Base-by-base conservation (phyloP, 1,140 invertebrate genomes). In the Brachionus calyciflorus region DNA sequence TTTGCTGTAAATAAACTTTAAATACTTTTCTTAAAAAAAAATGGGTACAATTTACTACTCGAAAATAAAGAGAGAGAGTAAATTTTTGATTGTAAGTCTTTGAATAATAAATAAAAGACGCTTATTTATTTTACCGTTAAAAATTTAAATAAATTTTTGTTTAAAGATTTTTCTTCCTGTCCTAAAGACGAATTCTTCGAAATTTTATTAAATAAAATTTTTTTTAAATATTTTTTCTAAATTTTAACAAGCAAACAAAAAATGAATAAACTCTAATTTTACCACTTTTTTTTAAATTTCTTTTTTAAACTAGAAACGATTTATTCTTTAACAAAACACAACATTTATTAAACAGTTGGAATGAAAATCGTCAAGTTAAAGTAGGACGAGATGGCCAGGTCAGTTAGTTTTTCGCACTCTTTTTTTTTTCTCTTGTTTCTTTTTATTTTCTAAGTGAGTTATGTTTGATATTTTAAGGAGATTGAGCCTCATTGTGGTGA, bases 281-380 rank as follows among this genome's bases (percentile, higher is more conserved):
- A 33, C 10, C 3, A 33, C 41, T 44, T 26, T 44, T 24, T 65
- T 44, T 44, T 65, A 44, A 37, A 44, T 24, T 10, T 65, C 44
- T 26, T 65, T 65, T 65, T 65, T 44, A 78, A 78, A 82, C n/a
- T 79, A 90, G 93, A 81, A 93, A 93, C 81, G 95, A 98, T 83
- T 86, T 98, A 57, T 90, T 93, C 10, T 98, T 98, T 80, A 91
- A 90, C 77, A 91, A 91, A 78, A 96, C 94, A 1, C 88, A 92
- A 78, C 94, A 97, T 85, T 86, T 98, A 26, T 94, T 94, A 81
- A 98, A 98, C 88, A 91, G 93, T 3, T 98, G 94, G 93, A 98
- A 98, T 88, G 93, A 98, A 84, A 93, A 93, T 37, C 97, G 97
- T 86, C 94, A 94, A 65, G 94, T 98, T 0, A 98, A 98, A 88